phyloP scores from a whole-genome alignment of 2,888 invertebrate genomes.

The Drosophila cognata region DNA sequence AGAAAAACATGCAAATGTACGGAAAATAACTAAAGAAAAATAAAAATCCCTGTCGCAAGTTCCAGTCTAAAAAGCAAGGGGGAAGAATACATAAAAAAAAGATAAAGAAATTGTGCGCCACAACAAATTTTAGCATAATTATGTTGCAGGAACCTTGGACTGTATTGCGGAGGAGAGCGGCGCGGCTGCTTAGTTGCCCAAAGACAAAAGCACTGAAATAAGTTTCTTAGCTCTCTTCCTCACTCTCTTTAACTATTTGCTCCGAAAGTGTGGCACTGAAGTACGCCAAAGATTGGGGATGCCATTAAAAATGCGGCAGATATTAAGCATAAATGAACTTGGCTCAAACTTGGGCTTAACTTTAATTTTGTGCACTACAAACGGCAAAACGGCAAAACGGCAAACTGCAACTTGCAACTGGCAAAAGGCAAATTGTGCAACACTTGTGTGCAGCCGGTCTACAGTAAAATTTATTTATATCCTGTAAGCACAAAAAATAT shows the following conservation, averaged over 20 bases:
- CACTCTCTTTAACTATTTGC: neutral
- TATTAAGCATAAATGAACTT: slow-evolving; percentile 75
- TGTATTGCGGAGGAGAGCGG: slow-evolving; percentile 14
- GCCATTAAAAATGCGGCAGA: slow-evolving; percentile 71
- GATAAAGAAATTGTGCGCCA: slow-evolving; percentile 61
- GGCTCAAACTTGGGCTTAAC: slow-evolving; percentile 41
- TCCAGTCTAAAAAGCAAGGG: slow-evolving; percentile 41
- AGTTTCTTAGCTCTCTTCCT: slow-evolving; percentile 31
- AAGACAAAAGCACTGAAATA: slow-evolving; percentile 45
- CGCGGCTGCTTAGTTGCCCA: slow-evolving; percentile 27
- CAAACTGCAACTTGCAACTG: slow-evolving; percentile 17
- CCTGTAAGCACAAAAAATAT: neutral
- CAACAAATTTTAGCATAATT: slow-evolving; percentile 79
- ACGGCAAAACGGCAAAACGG: slow-evolving; percentile 25
- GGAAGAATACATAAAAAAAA: neutral
- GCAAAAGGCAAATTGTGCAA: slow-evolving; percentile 10
- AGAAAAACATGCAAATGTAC: slow-evolving; percentile 58
- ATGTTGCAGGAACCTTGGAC: slow-evolving; percentile 61
- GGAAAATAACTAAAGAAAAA: slow-evolving; percentile 19
- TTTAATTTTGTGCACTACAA: slow-evolving; percentile 37
- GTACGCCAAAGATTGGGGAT: slow-evolving; percentile 48
- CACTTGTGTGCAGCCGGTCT: slow-evolving; percentile 13
- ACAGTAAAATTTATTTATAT: neutral
- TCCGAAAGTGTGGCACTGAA: slow-evolving; percentile 32
- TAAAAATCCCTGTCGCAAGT: slow-evolving; percentile 50